Evolutionary conservation across 2,113 vertebrate genomes (phyloP), one percentile per base, ranked within the genome.

Genomic region (Panthera leo): DNA sequence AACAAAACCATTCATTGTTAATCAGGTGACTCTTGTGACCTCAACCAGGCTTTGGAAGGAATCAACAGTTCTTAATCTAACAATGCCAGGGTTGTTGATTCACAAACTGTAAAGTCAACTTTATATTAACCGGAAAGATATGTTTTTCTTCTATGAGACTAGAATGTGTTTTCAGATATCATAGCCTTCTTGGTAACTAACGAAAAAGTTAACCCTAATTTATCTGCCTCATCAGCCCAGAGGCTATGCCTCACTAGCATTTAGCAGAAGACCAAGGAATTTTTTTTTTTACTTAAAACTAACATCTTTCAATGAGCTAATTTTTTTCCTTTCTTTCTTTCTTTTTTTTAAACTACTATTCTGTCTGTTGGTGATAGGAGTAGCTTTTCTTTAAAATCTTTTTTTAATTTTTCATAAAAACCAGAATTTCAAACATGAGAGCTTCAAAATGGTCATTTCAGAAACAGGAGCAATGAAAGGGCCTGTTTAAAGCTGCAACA

Each of bases 391-490:
- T 95, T 95, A 36, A 89, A 93, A 84, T 61, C 65, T 79, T 80
- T 27, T 80, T 79, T 63, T 8, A n/a, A 45, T 42, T 58, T 80
- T 97, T 75, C 70, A 61, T 9, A 70, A 92, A 89, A 85, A 15
- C 4, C 58, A 55, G 53, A 85, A 55, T 95, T 76, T 93, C 65
- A 85, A 89, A 82, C 39, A 51, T 1, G 2, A 87, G 39, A 86
- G 34, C 58, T 93, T 96, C 78, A 67, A 58, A 96, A 48, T 5
- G 15, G 34, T 51, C 85, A 89, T 96, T 61, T 93, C 73, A 53
- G 85, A 94, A 93, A 48, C 23, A 96, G 25, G 39, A 86, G 3
- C 16, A 39, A 34, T 76, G 63, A 95, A 92, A 85, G 6, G 31
- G 8, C 36, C 61, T 39, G 5, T 91, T 97, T 86, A 53, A 91